Conservation (phyloP, 2,113 vertebrate species). For the Pseudorectes ferrugineus region DNA sequence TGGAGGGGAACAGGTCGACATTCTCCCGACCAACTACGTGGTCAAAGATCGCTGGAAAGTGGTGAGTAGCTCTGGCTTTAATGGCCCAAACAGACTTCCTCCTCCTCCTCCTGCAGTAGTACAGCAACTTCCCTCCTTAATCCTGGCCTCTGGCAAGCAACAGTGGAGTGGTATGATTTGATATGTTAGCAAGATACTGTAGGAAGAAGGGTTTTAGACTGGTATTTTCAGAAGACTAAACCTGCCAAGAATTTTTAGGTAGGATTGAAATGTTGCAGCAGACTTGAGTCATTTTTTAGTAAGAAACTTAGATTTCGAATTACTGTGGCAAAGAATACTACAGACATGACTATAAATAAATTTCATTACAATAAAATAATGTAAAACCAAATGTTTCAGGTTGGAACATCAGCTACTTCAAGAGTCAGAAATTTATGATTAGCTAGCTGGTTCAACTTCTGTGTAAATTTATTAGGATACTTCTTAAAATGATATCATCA, state of each 20-base stretch:
- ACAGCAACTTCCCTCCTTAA: not conserved
- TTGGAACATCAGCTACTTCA: not conserved
- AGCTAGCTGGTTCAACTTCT: not conserved
- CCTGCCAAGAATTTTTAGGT: not conserved
- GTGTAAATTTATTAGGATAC: not conserved
- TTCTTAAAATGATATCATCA: not conserved
- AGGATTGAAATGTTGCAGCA: not conserved
- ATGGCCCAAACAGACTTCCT: not conserved
- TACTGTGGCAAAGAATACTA: not conserved
- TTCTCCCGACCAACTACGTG: slow-evolving; percentile 96
- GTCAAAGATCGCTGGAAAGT: slow-evolving; percentile 99
- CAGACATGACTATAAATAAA: not conserved
- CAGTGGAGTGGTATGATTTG: not conserved
- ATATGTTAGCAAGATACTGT: not conserved
- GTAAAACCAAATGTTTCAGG: not conserved
- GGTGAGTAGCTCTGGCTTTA: slow-evolving; percentile 76
- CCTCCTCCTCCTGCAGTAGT: not conserved
- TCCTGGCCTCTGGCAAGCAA: not conserved
- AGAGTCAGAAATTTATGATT: not conserved
- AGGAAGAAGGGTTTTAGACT: not conserved
- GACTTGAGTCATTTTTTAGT: not conserved
- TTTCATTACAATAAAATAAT: not conserved
- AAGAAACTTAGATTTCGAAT: not conserved
- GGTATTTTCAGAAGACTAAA: not conserved
- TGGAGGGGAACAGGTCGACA: slow-evolving; percentile 94